These are phyloP conservation scores for Cottoperca gobio DNA, from an alignment of 2,797 vertebrate species.

Conservation along the genomic window DNA sequence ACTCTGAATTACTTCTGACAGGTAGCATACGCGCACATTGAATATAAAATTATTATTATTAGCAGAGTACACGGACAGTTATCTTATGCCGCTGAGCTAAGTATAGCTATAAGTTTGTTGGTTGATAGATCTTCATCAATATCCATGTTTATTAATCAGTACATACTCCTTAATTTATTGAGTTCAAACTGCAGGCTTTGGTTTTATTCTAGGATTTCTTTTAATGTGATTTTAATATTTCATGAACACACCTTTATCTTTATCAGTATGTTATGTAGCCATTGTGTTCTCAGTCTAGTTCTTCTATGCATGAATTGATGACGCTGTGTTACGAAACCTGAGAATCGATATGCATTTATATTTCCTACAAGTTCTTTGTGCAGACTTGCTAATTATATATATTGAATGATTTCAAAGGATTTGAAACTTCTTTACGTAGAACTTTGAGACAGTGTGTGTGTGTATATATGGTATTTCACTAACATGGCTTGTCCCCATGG, in stretches of 20 bases:
- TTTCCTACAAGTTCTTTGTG: conserved; percentile 67
- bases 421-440: conserved; percentile 51
- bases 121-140: not conserved
- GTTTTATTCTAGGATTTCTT: conserved; percentile 73
- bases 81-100: conserved; percentile 10
- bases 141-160: conserved; percentile 6
- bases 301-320: conserved; percentile 83
- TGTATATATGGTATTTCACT: conserved; percentile 46
- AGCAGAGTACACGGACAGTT: not conserved
- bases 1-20: not conserved
- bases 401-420: conserved; percentile 63
- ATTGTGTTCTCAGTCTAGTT: conserved; percentile 75
- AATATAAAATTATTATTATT: not conserved
- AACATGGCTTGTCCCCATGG: conserved; percentile 61
- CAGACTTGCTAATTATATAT: conserved; percentile 53
- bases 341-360: conserved; percentile 74
- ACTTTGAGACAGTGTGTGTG: conserved; percentile 65
- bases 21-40: conserved; percentile 3
- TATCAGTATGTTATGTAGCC: conserved; percentile 73
- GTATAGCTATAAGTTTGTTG: conserved; percentile 14
- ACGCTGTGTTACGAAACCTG: conserved; percentile 69
- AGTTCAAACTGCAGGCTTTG: conserved; percentile 38
- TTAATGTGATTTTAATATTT: conserved; percentile 68
- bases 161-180: not conserved
- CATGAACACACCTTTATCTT: conserved; percentile 46